Conservation (phyloP, 2,113 vertebrate species). For the Tachysurus fulvidraco region DNA sequence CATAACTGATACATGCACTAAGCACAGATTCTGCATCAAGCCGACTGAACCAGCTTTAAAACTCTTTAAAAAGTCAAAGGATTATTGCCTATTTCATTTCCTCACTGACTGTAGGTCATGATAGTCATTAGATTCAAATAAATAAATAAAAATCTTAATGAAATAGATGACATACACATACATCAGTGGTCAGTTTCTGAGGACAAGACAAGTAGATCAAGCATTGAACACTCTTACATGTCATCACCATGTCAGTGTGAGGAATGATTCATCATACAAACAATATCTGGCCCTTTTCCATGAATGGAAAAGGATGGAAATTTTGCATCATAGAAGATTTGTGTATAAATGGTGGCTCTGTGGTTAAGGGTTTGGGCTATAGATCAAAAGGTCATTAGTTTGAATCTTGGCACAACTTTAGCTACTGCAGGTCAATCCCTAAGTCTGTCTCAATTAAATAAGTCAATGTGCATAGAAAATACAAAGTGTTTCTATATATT, state of each 20-base stretch:
- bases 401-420: background rate
- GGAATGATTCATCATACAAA: background rate
- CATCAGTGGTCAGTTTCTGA: background rate
- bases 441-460: background rate
- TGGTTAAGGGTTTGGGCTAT: background rate
- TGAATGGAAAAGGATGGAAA: background rate
- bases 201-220: background rate
- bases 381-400: background rate
- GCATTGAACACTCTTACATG: background rate
- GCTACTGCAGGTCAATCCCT: background rate
- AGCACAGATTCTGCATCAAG: background rate
- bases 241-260: background rate
- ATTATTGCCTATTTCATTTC: slow-evolving; percentile 9
- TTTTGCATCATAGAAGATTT: background rate
- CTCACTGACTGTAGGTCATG: background rate
- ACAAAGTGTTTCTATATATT: background rate
- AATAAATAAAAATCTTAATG: background rate
- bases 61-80: background rate
- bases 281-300: background rate
- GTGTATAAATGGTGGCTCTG: background rate
- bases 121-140: background rate
- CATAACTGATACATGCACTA: slow-evolving; percentile 18
- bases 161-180: too few species aligned
- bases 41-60: background rate
- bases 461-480: background rate